These are phyloP conservation scores for Myopa tessellatipennis DNA, from an alignment of 2,888 invertebrate species.

Conservation along the genomic window DNA sequence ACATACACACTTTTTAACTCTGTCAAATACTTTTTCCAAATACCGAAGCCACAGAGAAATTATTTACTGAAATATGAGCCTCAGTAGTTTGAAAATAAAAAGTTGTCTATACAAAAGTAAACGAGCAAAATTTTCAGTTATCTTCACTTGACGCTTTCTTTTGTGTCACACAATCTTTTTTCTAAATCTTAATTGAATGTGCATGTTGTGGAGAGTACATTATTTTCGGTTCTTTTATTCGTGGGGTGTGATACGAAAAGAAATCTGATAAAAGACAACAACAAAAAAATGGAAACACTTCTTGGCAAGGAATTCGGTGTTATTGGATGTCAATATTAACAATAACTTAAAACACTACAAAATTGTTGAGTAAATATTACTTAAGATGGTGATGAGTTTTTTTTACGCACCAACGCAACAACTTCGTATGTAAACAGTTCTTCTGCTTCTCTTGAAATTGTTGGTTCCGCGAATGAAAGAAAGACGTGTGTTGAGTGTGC, in stretches of 20 bases:
- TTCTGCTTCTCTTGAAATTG: not conserved
- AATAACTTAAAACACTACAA: conserved; percentile 10
- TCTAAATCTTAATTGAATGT: conserved; percentile 7
- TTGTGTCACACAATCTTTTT: conserved; percentile 2
- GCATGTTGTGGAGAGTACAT: not conserved
- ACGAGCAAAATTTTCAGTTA: not conserved
- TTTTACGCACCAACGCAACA: not conserved
- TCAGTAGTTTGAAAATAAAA: not conserved
- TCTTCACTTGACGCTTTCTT: not conserved
- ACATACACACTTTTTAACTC: no score
- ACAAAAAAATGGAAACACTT: not conserved
- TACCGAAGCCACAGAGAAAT: no score
- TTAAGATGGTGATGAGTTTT: not conserved
- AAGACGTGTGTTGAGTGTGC: not conserved
- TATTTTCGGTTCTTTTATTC: not conserved
- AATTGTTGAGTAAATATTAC: conserved; percentile 8
- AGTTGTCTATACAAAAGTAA: not conserved
- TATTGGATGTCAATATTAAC: conserved; percentile 8
- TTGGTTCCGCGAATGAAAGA: not conserved
- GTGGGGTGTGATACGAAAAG: not conserved
- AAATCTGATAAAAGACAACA: not conserved
- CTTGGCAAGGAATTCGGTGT: not conserved
- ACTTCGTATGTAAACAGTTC: not conserved
- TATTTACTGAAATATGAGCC: no score
- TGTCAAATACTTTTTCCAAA: not conserved